A percentile compares a stretch with the other conserved stretches of the same genome.
These are phyloP conservation scores for Microtus pennsylvanicus DNA, from an alignment of 2,113 vertebrate species.

Conservation along the genomic window DNA sequence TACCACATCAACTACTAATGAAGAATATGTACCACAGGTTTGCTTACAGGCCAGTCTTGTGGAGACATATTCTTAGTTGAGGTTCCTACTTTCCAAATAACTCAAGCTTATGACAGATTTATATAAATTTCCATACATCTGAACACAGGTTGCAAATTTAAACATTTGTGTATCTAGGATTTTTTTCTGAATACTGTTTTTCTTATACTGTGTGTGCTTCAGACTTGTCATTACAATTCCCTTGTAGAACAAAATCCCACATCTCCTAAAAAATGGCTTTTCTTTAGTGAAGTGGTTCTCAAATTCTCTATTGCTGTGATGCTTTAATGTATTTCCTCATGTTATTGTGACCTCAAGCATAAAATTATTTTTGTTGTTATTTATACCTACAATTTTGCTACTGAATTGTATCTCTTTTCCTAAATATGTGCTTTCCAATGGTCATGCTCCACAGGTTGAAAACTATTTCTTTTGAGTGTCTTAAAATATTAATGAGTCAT, in stretches of 20 bases:
- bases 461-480: background rate
- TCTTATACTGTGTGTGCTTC: background rate
- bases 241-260: background rate
- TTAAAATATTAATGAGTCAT: background rate
- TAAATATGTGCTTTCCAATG: too few species aligned
- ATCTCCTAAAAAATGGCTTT: background rate
- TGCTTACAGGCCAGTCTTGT: background rate
- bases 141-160: background rate
- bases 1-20: background rate
- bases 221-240: background rate
- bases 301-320: too few species aligned
- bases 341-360: too few species aligned
- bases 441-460: too few species aligned
- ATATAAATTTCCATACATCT: background rate
- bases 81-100: background rate
- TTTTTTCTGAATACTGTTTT: background rate
- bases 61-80: background rate
- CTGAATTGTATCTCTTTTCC: too few species aligned
- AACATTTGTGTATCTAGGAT: background rate
- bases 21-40: background rate
- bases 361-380: too few species aligned
- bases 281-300: too few species aligned
- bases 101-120: background rate
- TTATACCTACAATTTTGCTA: too few species aligned
- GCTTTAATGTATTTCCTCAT: too few species aligned